Percentiles rank a stretch among this genome's conserved stretches.
phyloP scores from a whole-genome alignment of 2,888 invertebrate genomes.

The Hesperia comma region DNA sequence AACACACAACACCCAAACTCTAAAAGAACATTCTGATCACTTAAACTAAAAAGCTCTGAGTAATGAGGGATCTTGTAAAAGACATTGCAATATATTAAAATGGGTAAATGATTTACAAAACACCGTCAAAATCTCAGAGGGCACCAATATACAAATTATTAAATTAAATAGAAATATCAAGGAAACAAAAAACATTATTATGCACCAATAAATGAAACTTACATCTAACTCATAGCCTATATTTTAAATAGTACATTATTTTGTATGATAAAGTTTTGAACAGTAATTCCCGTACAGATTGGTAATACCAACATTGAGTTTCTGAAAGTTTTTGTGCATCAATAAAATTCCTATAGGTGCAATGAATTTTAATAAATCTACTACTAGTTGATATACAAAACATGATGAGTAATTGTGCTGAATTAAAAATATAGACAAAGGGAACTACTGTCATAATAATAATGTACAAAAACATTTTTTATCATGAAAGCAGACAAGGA shows the following conservation, averaged over 20 bases:
- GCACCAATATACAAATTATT: conserved; percentile 39
- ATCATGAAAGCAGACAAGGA: background rate
- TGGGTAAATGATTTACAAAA: conserved; percentile 14
- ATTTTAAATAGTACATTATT: conserved; percentile 46
- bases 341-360: background rate
- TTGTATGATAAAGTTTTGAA: conserved; percentile 7
- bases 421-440: background rate
- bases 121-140: conserved; percentile 29
- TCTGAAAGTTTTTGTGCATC: background rate
- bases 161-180: conserved; percentile 42
- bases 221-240: conserved; percentile 70
- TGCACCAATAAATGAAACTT: conserved; percentile 62
- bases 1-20: conserved; percentile 49
- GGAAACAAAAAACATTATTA: conserved; percentile 56
- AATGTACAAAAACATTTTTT: background rate
- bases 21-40: conserved; percentile 30
- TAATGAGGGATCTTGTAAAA: conserved; percentile 12
- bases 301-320: background rate
- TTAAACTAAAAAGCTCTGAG: conserved; percentile 27
- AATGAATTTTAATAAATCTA: background rate
- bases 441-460: conserved; percentile 2
- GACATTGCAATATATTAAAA: background rate
- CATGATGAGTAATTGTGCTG: conserved; percentile 7
- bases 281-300: conserved; percentile 11
- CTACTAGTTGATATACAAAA: background rate